Evolutionary conservation across 2,797 vertebrate species (phyloP).

Genomic region (Sarcoramphus papa): DNA sequence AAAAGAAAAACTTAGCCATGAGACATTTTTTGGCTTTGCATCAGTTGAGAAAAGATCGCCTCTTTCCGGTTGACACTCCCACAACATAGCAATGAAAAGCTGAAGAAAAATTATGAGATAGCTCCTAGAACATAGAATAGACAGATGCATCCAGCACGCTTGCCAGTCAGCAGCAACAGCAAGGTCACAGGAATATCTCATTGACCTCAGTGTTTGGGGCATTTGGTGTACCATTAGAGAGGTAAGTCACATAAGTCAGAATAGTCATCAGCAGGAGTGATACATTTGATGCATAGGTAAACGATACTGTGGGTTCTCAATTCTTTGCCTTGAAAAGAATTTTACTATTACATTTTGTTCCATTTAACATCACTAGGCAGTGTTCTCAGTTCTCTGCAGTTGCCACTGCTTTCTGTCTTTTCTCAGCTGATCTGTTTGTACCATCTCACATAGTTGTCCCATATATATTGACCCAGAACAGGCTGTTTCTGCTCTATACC

Average conservation of each 20-base stretch:
- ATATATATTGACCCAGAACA: neutral
- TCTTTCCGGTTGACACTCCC: neutral
- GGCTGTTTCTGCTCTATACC: neutral
- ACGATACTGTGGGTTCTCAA: neutral
- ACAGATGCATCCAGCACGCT: rapidly evolving
- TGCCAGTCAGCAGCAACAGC: neutral
- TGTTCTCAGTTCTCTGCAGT: neutral
- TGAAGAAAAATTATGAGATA: neutral
- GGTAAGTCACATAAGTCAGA: neutral
- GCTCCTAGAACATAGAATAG: neutral
- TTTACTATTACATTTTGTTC: neutral
- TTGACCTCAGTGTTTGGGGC: neutral
- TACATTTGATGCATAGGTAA: neutral
- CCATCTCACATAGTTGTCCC: neutral
- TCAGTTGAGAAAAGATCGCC: neutral
- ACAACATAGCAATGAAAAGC: neutral
- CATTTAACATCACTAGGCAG: neutral
- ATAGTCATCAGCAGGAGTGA: neutral
- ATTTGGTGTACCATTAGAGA: neutral
- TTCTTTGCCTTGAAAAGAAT: neutral
- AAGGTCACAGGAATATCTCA: neutral
- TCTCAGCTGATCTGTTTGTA: neutral
- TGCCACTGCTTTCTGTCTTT: neutral
- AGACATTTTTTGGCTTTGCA: neutral
- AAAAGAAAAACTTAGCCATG: neutral